Evolutionary conservation across 2,113 vertebrate species (phyloP).

Genomic region (Micronycteris hirsuta): DNA sequence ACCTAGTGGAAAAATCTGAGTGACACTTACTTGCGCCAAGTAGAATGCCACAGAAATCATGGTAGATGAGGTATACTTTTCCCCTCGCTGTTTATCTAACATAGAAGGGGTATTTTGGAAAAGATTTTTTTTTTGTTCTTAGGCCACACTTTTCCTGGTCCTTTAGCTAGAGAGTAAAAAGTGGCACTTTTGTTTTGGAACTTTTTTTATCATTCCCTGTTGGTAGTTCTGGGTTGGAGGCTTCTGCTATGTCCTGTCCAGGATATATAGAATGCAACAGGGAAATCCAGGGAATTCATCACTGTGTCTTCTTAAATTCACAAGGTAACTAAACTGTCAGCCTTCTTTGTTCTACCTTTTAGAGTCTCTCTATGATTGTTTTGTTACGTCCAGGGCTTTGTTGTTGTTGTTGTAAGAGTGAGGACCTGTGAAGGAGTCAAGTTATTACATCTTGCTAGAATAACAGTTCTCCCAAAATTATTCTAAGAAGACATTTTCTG

Average conservation of each 20-base stretch:
- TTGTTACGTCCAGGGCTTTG: not conserved
- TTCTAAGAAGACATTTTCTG: not conserved
- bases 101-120: not conserved
- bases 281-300: not conserved
- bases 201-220: not conserved
- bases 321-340: not conserved
- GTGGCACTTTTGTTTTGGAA: not conserved
- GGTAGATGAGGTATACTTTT: not conserved
- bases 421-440: not conserved
- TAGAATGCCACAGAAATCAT: not conserved
- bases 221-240: not conserved
- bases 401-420: not conserved
- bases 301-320: not conserved
- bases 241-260: not conserved
- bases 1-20: conserved; percentile 19
- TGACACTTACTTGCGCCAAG: not conserved
- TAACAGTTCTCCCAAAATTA: not conserved
- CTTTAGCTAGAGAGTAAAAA: not conserved
- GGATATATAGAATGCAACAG: not conserved
- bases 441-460: not conserved
- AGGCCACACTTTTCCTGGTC: not conserved
- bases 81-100: not conserved
- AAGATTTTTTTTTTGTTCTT: not conserved
- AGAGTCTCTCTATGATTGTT: not conserved
- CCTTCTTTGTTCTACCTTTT: not conserved